Evolutionary conservation across 2,797 vertebrate genomes (phyloP).

Genomic region (Poecilia picta): DNA sequence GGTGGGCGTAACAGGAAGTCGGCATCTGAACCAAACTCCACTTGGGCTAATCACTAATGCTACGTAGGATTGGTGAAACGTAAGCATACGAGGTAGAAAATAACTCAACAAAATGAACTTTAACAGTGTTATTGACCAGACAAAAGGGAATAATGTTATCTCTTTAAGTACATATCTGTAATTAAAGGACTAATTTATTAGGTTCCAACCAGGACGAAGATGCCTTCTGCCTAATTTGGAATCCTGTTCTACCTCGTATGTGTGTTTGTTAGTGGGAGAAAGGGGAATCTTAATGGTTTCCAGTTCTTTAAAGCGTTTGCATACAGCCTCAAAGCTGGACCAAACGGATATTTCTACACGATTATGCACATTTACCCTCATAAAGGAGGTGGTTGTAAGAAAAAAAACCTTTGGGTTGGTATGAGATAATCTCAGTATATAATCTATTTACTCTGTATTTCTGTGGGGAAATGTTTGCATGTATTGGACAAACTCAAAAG

Average conservation of each 20-base stretch:
- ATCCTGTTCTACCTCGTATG: slow-evolving; percentile 32
- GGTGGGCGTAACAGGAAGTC: neutral
- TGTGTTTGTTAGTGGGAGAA: slow-evolving; percentile 13
- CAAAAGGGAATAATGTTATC: neutral
- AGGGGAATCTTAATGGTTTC: neutral
- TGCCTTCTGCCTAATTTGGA: slow-evolving; percentile 14
- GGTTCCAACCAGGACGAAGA: slow-evolving; percentile 22
- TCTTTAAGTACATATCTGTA: neutral
- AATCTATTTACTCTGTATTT: slow-evolving; percentile 29
- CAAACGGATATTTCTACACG: slow-evolving; percentile 41
- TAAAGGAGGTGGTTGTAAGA: slow-evolving; percentile 9
- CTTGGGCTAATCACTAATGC: neutral
- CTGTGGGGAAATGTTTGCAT: slow-evolving; percentile 62
- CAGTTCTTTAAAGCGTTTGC: slow-evolving; percentile 41
- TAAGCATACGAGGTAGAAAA: slow-evolving; percentile 20
- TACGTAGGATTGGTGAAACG: neutral
- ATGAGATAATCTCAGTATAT: slow-evolving; percentile 17
- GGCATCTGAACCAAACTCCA: neutral
- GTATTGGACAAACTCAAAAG: slow-evolving; percentile 78
- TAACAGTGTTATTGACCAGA: neutral
- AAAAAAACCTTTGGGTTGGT: slow-evolving; percentile 21
- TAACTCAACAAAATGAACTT: neutral
- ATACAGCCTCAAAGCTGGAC: slow-evolving; percentile 47
- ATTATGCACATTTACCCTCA: slow-evolving; percentile 31
- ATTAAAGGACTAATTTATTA: neutral